These are phyloP conservation scores for Periophthalmus magnuspinnatus DNA, from an alignment of 2,797 vertebrate species.

Conservation along the genomic window DNA sequence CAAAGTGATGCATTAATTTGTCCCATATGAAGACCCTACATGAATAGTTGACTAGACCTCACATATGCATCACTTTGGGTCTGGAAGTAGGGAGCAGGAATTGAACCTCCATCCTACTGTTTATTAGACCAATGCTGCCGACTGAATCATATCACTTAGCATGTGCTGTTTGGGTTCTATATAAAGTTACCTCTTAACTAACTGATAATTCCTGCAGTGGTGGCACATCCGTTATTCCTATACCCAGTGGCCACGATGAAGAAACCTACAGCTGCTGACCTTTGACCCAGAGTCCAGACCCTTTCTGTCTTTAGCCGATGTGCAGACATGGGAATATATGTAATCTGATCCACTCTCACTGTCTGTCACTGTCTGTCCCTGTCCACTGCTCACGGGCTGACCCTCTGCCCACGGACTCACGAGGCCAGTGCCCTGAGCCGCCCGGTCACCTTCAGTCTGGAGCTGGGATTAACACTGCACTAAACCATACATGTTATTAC, in stretches of 20 bases:
- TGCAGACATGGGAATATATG: background rate
- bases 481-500: constrained; percentile 6
- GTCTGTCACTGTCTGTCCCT: background rate
- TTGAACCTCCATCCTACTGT: too few relatives aligned
- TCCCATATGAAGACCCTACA: background rate
- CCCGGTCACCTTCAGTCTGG: constrained; percentile 4
- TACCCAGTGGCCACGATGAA: background rate
- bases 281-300: background rate
- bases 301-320: background rate
- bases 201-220: too few relatives aligned
- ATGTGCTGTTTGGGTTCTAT: too few relatives aligned
- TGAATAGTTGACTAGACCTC: background rate
- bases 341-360: constrained; percentile 2
- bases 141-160: too few relatives aligned
- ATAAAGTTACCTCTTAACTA: too few relatives aligned
- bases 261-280: background rate
- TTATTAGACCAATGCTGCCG: too few relatives aligned
- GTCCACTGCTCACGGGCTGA: background rate
- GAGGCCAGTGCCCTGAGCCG: background rate
- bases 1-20: background rate
- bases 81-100: too few relatives aligned
- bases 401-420: background rate
- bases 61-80: too few relatives aligned
- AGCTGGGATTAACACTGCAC: background rate
- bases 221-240: background rate